These are phyloP conservation scores for Microctenopoma steveboyesi DNA, from an alignment of 2,797 vertebrate species.

Conservation along the genomic window DNA sequence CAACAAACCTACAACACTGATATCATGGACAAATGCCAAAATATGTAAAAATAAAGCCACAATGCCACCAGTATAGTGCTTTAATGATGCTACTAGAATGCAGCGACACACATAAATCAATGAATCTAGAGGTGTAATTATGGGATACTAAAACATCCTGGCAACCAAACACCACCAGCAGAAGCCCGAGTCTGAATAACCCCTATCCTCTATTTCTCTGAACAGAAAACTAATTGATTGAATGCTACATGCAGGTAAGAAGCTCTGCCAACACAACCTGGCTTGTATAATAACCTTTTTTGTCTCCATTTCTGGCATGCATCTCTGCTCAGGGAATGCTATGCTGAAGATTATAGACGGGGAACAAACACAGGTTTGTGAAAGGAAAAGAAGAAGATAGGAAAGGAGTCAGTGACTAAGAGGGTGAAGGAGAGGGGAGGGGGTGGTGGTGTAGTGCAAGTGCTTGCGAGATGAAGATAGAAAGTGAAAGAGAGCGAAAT, in stretches of 20 bases:
- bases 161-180: slow-evolving; percentile 53
- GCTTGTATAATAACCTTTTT: slow-evolving; percentile 75
- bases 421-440: slow-evolving; percentile 40
- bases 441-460: slow-evolving; percentile 49
- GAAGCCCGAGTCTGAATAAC: slow-evolving; percentile 68
- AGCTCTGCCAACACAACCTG: slow-evolving; percentile 74
- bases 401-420: slow-evolving; percentile 62
- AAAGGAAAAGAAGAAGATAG: slow-evolving; percentile 53
- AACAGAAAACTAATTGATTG: slow-evolving; percentile 73
- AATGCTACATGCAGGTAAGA: slow-evolving; percentile 71
- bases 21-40: slow-evolving; percentile 40
- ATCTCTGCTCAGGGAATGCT: slow-evolving; percentile 65
- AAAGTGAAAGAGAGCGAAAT: slow-evolving; percentile 70
- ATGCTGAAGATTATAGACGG: slow-evolving; percentile 74
- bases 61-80: slow-evolving; percentile 31
- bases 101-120: slow-evolving; percentile 70
- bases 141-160: slow-evolving; percentile 69
- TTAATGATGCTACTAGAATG: slow-evolving; percentile 69
- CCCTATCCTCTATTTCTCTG: slow-evolving; percentile 48
- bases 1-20: slow-evolving; percentile 31
- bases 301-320: slow-evolving; percentile 72
- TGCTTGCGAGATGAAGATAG: slow-evolving; percentile 66
- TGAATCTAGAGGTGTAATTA: slow-evolving; percentile 70
- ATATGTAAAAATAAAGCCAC: slow-evolving; percentile 43
- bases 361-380: slow-evolving; percentile 70